Evolutionary conservation across 2,113 vertebrate species (phyloP), one percentile per base, ranked within the genome.

Genomic region (Psilopsiagon aurifrons): DNA sequence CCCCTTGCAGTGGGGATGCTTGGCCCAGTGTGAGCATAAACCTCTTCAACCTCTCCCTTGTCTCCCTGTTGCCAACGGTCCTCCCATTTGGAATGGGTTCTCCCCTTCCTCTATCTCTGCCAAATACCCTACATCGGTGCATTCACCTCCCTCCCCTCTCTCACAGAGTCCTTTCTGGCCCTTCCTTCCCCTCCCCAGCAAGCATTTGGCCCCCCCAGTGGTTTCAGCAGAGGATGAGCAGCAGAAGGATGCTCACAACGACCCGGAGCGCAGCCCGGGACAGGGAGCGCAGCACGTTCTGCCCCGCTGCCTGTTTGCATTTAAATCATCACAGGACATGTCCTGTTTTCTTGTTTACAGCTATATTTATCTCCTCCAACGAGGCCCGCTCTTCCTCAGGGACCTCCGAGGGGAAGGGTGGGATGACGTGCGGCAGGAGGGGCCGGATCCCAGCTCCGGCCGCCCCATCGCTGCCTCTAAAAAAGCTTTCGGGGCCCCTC

Each of bases 311-410:
- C 83, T 47, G 47, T 69, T 76, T 86, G 69, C 93, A 80, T 92
- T 66, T 25, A 28, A 87, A 83, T n/a, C 91, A 55, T 1, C 52
- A 2, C 71, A 12, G 74, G 83, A 94, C 90, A 82, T 18, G 90
- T 97, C 97, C 95, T 97, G 95, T 97, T 97, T 96, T 94, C 93
- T 97, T 95, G 95, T 96, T 97, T 94, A 96, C 86, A 11, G 88
- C 97, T 97, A 97, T 95, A 96, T 97, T 97, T 97, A 95, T 97
- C 95, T 86, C 73, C 93, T 90, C 75, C 83, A 20, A 46, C 16
- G 41, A 87, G 91, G 92, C 78, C 41, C 7, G 75, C 84, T 97
- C 96, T 97, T 97, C 95, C 97, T 97, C 94, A 96, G 96, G 86
- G 96, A 92, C 28, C 93, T 95, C 86, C 1, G 52, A 97, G 81